Evolutionary conservation across 1,140 invertebrate genomes (phyloP).

Genomic region (Cydia amplana): DNA sequence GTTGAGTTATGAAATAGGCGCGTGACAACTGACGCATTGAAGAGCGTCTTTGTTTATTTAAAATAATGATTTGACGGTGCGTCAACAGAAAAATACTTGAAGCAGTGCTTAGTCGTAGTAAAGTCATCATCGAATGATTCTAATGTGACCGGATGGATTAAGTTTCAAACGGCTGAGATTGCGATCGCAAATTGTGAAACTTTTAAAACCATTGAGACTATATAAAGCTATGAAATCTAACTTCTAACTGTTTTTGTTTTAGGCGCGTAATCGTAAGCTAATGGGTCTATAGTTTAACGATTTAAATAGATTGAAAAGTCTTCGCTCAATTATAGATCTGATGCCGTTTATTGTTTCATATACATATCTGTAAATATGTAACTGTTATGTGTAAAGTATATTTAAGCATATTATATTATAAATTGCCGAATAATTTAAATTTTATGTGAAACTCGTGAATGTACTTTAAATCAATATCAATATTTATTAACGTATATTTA

Average conservation of each 20-base stretch:
- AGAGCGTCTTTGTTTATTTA: slow-evolving; percentile 23
- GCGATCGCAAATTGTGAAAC: background rate
- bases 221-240: background rate
- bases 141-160: slow-evolving; percentile 7
- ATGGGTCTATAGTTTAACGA: background rate
- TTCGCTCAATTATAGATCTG: background rate
- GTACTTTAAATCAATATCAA: background rate
- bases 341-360: too few species aligned
- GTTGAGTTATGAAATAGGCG: slow-evolving; percentile 11
- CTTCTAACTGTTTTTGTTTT: background rate
- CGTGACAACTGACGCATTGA: slow-evolving; percentile 22
- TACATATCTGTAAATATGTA: too few species aligned
- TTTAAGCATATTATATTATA: too few species aligned
- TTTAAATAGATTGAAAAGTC: background rate
- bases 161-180: background rate
- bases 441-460: background rate
- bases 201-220: background rate
- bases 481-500: background rate
- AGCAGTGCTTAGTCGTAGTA: background rate
- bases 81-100: slow-evolving; percentile 24
- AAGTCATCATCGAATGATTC: too few species aligned
- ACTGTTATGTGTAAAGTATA: too few species aligned
- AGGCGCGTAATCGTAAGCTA: too few species aligned
- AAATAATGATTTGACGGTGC: background rate
- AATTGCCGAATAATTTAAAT: too few species aligned